phyloP scores from a whole-genome alignment of 2,888 invertebrate genomes.

The Drepanosiphum platanoidis region DNA sequence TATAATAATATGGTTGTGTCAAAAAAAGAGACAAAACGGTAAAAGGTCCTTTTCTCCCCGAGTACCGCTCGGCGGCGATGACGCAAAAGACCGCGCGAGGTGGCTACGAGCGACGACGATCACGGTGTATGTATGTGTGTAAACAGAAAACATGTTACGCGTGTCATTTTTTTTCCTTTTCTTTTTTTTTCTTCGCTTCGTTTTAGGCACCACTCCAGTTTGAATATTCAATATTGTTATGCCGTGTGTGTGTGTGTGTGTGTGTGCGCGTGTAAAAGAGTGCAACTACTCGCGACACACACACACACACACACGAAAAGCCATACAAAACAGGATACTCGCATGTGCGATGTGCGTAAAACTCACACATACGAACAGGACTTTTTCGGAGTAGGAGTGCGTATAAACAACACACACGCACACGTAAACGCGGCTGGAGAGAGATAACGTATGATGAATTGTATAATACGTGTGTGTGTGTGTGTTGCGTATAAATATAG shows the following conservation, averaged over 20 bases:
- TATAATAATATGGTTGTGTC: not conserved
- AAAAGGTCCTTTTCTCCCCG: not conserved
- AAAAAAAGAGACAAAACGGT: not conserved
- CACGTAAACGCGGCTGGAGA: not conserved
- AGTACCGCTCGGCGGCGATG: not conserved
- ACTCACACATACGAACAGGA: not conserved
- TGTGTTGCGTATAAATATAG: conserved; percentile 4
- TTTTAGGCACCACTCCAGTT: conserved; percentile 40
- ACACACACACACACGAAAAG: not conserved
- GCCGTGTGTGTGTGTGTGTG: not conserved
- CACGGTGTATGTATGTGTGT: not conserved
- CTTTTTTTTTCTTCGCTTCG: not conserved
- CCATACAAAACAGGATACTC: not conserved
- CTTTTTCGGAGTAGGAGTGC: conserved; percentile 26
- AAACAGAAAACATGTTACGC: conserved; percentile 42
- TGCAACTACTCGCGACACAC: not conserved
- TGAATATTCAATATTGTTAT: conserved; percentile 27
- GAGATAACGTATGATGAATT: conserved; percentile 30
- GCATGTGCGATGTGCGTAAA: conserved; percentile 56
- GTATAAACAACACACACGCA: not conserved
- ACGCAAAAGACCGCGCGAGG: not conserved
- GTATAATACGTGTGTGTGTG: not conserved
- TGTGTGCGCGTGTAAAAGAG: not conserved
- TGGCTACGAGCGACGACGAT: not conserved
- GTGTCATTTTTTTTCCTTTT: conserved; percentile 22